Conservation (phyloP, 2,888 invertebrate species). For the Pristionchus arcanus region DNA sequence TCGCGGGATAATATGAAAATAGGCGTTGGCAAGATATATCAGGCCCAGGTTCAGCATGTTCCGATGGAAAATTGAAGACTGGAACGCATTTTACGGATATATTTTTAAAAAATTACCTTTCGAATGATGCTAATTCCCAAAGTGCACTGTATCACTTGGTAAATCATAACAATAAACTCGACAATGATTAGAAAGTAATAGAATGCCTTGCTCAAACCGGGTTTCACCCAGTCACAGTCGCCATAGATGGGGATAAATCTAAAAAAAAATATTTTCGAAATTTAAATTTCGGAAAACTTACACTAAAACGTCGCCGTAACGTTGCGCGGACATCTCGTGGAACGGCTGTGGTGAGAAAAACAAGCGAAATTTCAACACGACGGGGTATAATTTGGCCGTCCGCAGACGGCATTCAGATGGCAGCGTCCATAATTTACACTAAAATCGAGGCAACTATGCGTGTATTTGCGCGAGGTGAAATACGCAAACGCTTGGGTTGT, state of each 20-base stretch:
- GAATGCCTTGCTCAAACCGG: not conserved
- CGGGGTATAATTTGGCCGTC: not conserved
- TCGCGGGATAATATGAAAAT: not conserved
- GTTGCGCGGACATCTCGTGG: not conserved
- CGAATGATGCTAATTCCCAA: not conserved
- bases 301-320: not conserved
- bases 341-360: not conserved
- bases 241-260: slow-evolving; percentile 3
- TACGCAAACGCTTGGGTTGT: no score
- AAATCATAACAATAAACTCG: not conserved
- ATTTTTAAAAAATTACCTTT: not conserved
- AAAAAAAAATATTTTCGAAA: not conserved
- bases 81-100: not conserved
- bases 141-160: not conserved
- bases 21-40: not conserved
- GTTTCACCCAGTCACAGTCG: not conserved
- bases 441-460: no score
- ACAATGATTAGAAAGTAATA: not conserved
- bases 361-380: not conserved
- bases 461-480: no score
- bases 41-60: not conserved
- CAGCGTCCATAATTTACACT: not conserved
- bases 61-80: not conserved
- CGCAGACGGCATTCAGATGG: not conserved
- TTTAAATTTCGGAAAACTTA: not conserved